phyloP scores from a whole-genome alignment of 2,797 vertebrate genomes.

The Cynodonichthys magdalenae region DNA sequence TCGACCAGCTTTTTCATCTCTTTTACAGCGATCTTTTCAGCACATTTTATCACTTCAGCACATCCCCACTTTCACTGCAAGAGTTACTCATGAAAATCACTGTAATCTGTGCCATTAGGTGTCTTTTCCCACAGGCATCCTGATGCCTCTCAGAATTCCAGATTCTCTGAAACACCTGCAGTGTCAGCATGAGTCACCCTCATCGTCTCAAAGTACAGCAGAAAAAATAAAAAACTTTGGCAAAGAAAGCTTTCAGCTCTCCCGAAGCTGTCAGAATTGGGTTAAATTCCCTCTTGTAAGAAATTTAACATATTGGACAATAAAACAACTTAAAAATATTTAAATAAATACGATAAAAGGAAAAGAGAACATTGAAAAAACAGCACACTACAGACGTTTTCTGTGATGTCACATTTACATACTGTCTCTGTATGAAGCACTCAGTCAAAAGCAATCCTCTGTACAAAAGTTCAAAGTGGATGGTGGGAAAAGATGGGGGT shows the following conservation, averaged over 20 bases:
- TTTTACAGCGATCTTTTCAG: background rate
- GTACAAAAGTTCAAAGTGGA: conserved; percentile 55
- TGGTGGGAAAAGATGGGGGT: conserved; percentile 52
- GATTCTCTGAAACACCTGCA: conserved; percentile 36
- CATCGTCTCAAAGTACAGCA: conserved; percentile 11
- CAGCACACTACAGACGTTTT: background rate
- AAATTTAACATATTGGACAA: conserved; percentile 4
- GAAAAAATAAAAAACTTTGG: background rate
- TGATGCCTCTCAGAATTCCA: conserved; percentile 15
- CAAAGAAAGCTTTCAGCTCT: conserved; percentile 9
- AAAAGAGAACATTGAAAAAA: background rate
- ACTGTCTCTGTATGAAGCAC: conserved; percentile 23
- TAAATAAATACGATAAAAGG: background rate
- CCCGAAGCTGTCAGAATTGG: conserved; percentile 5
- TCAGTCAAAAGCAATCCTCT: conserved; percentile 43
- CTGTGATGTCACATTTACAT: conserved; percentile 22
- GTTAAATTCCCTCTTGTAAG: background rate
- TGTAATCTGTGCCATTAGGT: conserved; percentile 48
- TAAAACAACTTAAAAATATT: background rate
- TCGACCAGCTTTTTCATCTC: background rate
- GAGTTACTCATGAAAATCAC: conserved; percentile 29
- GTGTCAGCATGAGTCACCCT: conserved; percentile 44
- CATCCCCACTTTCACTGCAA: background rate
- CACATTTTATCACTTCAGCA: conserved; percentile 1
- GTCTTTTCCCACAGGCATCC: conserved; percentile 30